Base-by-base conservation (phyloP, 1,140 invertebrate species). In the Colletes gigas region DNA sequence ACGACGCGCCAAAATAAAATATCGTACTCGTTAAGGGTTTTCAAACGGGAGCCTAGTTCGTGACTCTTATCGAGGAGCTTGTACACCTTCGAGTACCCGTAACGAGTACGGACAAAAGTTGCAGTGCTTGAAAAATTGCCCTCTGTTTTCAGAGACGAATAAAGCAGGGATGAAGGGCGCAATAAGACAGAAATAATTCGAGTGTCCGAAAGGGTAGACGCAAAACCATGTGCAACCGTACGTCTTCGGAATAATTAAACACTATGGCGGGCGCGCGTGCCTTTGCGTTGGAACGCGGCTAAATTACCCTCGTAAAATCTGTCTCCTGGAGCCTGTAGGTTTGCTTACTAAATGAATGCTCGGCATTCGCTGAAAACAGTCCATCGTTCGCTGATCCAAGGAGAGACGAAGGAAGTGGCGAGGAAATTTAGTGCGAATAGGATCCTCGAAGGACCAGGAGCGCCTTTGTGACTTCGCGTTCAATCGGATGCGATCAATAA, bases 191-290 rank as follows among this genome's bases (percentile, higher is more conserved):
- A 60, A 69, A 6, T 78, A 21, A 63, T 63, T 72, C 17, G 2
- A 8, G 41, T 50, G 50, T 72, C 50, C 50, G 8, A 14, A 3
- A 41, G 15, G 50, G 8, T 67, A 44, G 19, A 30, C 55, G 21
- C 41, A 39, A 30, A 50, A 60, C 44, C 55, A 62, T 54, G 76
- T 41, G 57, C 15, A 30, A 66, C 47, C 62, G 39, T 74, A 74
- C 30, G 62, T 69, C 65, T 75, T 68, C n/a, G 50, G 65, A 75
- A 81, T 81, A 81, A 79, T 81, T 81, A 81, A 75, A 81, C 54
- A 30, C 17, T 39, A 19, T 30, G 15, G 44, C 44, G n/a, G 41
- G 17, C 47, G 47, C 5, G 41, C 39, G 55, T 47, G 47, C 19
- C 12, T 66, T 0, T n/a, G 0, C 6, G 21, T 60, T 52, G 69